Conservation (phyloP, 2,888 invertebrate species). For the Troides oblongomaculatus region DNA sequence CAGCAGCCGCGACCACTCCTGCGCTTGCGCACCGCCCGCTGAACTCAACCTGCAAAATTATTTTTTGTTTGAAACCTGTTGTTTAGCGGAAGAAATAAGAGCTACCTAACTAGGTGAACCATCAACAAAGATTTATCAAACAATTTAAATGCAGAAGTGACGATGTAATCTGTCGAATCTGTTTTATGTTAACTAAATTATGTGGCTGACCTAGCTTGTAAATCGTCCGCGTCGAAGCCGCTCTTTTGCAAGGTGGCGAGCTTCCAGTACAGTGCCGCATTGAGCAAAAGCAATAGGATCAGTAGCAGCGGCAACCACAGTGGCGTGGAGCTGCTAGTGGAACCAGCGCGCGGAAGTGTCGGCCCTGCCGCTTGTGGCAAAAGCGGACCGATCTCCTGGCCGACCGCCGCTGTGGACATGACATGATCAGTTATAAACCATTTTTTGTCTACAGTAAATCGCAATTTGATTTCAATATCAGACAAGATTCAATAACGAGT, state of each 20-base stretch:
- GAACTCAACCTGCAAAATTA: constrained; percentile 43
- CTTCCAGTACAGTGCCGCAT: constrained; percentile 90
- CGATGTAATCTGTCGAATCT: no score
- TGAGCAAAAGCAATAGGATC: constrained; percentile 77
- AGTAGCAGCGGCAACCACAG: constrained; percentile 80
- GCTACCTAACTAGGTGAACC: no score
- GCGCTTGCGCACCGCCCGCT: constrained; percentile 53
- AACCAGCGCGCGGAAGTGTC: background rate
- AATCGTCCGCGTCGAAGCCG: constrained; percentile 41
- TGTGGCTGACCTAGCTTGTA: constrained; percentile 47
- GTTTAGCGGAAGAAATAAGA: no score
- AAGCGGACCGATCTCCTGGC: constrained; percentile 5
- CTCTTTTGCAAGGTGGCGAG: constrained; percentile 82
- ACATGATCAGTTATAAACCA: background rate
- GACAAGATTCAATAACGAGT: no score
- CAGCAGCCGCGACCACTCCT: constrained; percentile 90
- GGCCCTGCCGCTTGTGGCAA: constrained; percentile 15
- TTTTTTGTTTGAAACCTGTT: no score
- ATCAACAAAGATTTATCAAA: no score
- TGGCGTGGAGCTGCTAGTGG: constrained; percentile 21
- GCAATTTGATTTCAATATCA: no score
- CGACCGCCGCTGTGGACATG: constrained; percentile 5
- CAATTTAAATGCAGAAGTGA: no score
- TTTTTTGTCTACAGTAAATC: no score
- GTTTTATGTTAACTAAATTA: no score